Base-by-base conservation (phyloP, 2,888 invertebrate genomes). In the Anagyrus pseudococci region DNA sequence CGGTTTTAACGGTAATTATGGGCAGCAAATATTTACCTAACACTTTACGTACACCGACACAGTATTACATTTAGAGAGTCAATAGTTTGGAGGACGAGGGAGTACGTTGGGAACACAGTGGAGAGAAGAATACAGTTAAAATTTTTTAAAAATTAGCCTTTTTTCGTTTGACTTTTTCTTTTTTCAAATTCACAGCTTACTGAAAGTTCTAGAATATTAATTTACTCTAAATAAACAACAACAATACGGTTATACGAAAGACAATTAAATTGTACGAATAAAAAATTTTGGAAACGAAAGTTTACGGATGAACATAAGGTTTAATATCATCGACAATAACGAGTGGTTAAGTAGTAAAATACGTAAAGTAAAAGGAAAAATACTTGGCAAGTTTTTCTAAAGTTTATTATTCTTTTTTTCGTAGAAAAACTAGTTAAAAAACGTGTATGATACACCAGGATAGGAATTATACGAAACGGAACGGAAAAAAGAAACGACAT, bases 191-290 rank as follows among this genome's bases (percentile, higher is more conserved):
- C n/a, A n/a, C n/a, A n/a, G n/a, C 20, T 6, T 33, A 20, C 53
- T 54, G 59, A 64, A 64, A 59, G 41, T 58, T 59, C 55, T 44
- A 49, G 44, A 44, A 53, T 15, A 22, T n/a, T 41, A 15, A 8
- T 15, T 6, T 13, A 41, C 4, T n/a, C 15, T 15, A 29, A 29
- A 29, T 29, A 10, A 29, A 29, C 29, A 29, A 29, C 10, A 7
- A 29, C 4, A 29, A 29, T 10, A 29, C 29, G 10, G 29, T 4
- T 29, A 29, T 29, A 10, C 10, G 10, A 29, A 29, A 7, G 29
- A 4, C 29, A 29, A 29, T 29, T 29, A 29, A 10, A n/a, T n/a
- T n/a, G n/a, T n/a, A n/a, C n/a, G n/a, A n/a, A n/a, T n/a, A n/a
- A n/a, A n/a, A n/a, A n/a, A n/a, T n/a, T n/a, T n/a, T n/a, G n/a